A percentile compares a stretch with the other conserved stretches of the same genome.
Conservation (phyloP, 64 coral and sea anemone genomes). For the Pocillopora damicornis region DNA sequence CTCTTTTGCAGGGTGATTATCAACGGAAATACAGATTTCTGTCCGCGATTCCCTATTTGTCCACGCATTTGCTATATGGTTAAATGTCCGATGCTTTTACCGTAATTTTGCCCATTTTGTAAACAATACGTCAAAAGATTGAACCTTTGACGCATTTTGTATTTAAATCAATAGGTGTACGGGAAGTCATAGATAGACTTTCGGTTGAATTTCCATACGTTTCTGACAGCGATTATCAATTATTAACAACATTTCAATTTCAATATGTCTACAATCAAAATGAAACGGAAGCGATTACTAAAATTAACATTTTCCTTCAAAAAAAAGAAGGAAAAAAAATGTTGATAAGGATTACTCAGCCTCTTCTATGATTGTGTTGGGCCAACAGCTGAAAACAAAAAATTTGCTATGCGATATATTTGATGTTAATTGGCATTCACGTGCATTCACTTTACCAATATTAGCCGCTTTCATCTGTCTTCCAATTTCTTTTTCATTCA, state of each 20-base stretch:
- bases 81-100: background rate
- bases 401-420: too few species aligned
- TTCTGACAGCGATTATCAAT: constrained; percentile 31
- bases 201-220: background rate
- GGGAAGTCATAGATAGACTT: background rate
- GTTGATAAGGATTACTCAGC: too few species aligned
- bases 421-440: too few species aligned
- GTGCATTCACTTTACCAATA: too few species aligned
- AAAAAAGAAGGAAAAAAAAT: too few species aligned
- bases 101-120: background rate
- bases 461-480: too few species aligned
- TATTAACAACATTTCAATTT: constrained; percentile 13
- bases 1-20: background rate
- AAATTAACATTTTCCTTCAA: too few species aligned
- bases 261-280: constrained; percentile 18
- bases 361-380: too few species aligned
- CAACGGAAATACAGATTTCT: background rate
- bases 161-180: background rate
- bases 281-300: background rate
- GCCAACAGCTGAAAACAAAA: too few species aligned
- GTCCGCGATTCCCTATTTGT: background rate
- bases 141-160: background rate
- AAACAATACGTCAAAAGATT: background rate
- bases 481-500: too few species aligned
- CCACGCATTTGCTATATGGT: background rate